Evolutionary conservation across 2,113 vertebrate genomes (phyloP).

Genomic region (Oncorhynchus tshawytscha): DNA sequence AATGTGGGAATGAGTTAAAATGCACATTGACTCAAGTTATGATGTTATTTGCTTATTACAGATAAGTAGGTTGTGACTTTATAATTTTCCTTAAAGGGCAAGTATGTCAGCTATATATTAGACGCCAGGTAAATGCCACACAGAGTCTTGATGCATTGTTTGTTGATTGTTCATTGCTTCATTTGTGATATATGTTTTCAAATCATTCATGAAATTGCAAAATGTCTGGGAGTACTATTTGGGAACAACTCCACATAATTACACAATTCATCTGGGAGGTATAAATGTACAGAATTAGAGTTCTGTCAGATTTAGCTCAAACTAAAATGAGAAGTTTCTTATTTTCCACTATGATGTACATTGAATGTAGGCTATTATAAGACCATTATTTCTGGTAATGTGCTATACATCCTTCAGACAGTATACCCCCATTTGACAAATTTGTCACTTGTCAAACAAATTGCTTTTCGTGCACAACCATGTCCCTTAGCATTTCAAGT

Average conservation of each 20-base stretch:
- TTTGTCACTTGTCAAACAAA: no score
- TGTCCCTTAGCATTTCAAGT: no score
- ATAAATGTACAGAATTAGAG: not conserved
- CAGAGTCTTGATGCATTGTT: not conserved
- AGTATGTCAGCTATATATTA: not conserved
- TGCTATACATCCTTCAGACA: no score
- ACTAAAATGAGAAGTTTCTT: not conserved
- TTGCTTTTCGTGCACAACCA: not conserved
- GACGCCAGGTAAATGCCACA: not conserved
- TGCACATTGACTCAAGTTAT: no score
- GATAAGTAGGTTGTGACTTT: not conserved
- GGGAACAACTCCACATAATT: not conserved
- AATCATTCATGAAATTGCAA: not conserved
- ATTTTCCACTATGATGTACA: no score
- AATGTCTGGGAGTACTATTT: not conserved
- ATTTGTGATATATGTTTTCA: not conserved
- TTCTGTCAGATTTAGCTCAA: not conserved
- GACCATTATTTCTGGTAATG: not conserved
- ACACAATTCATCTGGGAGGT: not conserved
- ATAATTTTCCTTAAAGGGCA: not conserved
- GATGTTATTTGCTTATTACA: not conserved
- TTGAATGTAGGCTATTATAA: no score
- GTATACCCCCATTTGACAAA: no score
- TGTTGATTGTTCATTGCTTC: not conserved
- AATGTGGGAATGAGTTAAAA: no score